Base-by-base conservation (phyloP, 2,888 invertebrate species). In the Amorpha juglandis region DNA sequence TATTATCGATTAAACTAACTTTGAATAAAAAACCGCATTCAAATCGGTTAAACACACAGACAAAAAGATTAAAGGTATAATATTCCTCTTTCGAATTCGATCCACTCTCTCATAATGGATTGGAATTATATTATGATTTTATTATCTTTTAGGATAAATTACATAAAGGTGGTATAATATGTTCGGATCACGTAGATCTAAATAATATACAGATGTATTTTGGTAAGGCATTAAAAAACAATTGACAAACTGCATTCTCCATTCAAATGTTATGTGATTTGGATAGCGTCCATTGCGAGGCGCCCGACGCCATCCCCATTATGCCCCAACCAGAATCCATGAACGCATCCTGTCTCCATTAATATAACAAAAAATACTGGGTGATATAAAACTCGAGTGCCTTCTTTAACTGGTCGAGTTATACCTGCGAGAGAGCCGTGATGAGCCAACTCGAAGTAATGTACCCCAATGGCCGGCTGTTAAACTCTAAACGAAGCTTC, bases 181-280 rank as follows among this genome's bases (percentile, higher is more conserved):
- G n/a, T 9, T 58, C 19, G 19, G 38, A 38, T 58, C 55, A n/a
- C n/a, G 38, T 58, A 58, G 38, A 58, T 58, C 38, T 38, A 38
- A 58, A 58, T 35, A 62, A 9, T 45, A 62, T 35, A 48, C 53
- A 63, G 27, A 58, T 82, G n/a, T n/a, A 79, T 7, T 16, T 50
- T 9, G 82, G 81, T 83, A 84, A 85, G 81, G 82, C 84, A 83
- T 89, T 88, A 86, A 80, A 80, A 74, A 79, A 74, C 80, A 82
- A 86, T 86, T 81, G 77, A 78, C 71, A 75, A 84, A 84, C 77
- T 86, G 89, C 86, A 85, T 78, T 82, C 76, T 76, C 80, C 85
- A 90, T 90, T 89, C 89, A 90, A 89, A 91, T 89, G 82, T 79
- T 83, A 86, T 84, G 86, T 82, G 85, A 90, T 89, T 90, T 91